phyloP scores from a whole-genome alignment of 1,140 invertebrate genomes.

The Polypedilum vanderplanki region DNA sequence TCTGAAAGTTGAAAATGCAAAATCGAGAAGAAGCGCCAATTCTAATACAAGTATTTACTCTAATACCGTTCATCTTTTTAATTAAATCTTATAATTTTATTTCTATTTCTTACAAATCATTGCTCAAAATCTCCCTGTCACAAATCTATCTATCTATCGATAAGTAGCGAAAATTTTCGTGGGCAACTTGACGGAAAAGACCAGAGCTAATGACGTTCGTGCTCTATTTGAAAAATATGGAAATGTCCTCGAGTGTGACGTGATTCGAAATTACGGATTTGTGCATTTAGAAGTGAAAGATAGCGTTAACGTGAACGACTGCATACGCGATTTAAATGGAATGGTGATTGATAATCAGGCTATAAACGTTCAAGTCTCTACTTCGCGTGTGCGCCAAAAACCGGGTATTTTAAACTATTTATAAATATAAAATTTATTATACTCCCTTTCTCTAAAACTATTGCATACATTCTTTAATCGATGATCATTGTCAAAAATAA shows the following conservation, averaged over 20 bases:
- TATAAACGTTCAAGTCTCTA: slow-evolving; percentile 84
- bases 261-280: slow-evolving; percentile 86
- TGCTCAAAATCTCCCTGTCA: no score
- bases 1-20: slow-evolving; percentile 86
- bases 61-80: neutral
- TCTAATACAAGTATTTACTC: slow-evolving; percentile 58
- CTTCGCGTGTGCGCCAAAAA: slow-evolving; percentile 81
- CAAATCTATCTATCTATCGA: neutral
- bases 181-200: slow-evolving; percentile 82
- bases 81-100: neutral
- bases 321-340: slow-evolving; percentile 79
- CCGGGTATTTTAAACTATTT: slow-evolving; percentile 48
- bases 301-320: slow-evolving; percentile 57
- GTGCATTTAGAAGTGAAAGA: slow-evolving; percentile 79
- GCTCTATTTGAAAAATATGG: slow-evolving; percentile 81
- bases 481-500: neutral
- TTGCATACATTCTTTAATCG: neutral
- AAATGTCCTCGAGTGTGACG: slow-evolving; percentile 83
- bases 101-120: neutral
- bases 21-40: slow-evolving; percentile 73
- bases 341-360: slow-evolving; percentile 76
- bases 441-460: neutral
- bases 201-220: slow-evolving; percentile 77
- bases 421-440: neutral
- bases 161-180: slow-evolving; percentile 75